Percentiles rank a stretch among this genome's conserved stretches.
phyloP scores from a whole-genome alignment of 2,888 invertebrate species.

The Drosophila colorata region DNA sequence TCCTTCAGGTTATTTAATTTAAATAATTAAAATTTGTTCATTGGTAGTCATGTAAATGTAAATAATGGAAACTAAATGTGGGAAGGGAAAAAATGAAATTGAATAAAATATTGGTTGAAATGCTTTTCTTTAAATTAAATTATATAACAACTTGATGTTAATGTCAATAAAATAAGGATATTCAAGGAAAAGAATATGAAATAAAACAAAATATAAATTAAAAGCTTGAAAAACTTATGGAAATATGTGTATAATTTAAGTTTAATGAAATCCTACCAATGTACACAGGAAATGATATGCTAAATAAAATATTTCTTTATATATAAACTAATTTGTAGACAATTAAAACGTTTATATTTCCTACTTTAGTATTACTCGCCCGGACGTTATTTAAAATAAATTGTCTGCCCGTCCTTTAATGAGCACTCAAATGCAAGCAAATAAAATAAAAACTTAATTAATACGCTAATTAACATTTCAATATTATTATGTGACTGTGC shows the following conservation, averaged over 20 bases:
- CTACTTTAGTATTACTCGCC: not conserved
- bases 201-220: not conserved
- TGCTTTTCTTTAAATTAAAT: not conserved
- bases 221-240: not conserved
- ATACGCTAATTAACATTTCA: constrained; percentile 76
- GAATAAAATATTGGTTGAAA: not conserved
- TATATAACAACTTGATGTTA: too few relatives aligned
- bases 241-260: not conserved
- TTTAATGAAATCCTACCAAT: too few relatives aligned
- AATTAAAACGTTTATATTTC: not conserved
- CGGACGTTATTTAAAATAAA: constrained; percentile 25
- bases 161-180: too few relatives aligned
- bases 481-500: constrained; percentile 73
- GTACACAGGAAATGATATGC: too few relatives aligned
- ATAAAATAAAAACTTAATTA: constrained; percentile 70
- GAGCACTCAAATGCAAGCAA: constrained; percentile 38
- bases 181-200: not conserved
- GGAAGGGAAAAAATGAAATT: not conserved
- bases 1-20: constrained; percentile 52
- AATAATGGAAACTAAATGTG: constrained; percentile 27
- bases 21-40: constrained; percentile 61
- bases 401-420: constrained; percentile 24
- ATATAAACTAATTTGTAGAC: not conserved
- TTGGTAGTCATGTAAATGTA: constrained; percentile 37
- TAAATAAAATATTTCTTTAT: not conserved